A percentile compares a stretch with the other conserved stretches of the same genome.
phyloP scores from a whole-genome alignment of 1,140 invertebrate genomes.

The Dendroctonus valens region DNA sequence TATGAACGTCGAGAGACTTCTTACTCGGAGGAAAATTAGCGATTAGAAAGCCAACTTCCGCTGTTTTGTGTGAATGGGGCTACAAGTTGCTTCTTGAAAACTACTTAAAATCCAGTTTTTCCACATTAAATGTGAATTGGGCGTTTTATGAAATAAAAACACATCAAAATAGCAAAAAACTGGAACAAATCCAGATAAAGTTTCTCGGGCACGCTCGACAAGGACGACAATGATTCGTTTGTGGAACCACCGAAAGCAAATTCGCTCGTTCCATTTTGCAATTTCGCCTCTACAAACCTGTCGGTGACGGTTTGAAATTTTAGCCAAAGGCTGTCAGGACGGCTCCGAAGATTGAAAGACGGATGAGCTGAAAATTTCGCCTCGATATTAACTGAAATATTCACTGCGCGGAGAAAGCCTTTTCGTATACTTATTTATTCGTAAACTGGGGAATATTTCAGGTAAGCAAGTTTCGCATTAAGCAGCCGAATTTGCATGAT shows the following conservation, averaged over 20 bases:
- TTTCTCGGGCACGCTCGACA: not conserved
- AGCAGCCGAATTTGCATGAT: no score
- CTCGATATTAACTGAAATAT: constrained; percentile 24
- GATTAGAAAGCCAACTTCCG: no score
- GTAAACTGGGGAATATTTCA: no score
- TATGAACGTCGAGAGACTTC: constrained; percentile 15
- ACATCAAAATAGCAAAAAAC: not conserved
- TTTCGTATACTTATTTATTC: constrained; percentile 5
- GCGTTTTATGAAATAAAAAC: not conserved
- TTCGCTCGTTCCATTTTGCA: constrained; percentile 11
- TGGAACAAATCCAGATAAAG: constrained; percentile 1
- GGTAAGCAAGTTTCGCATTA: no score
- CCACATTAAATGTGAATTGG: not conserved
- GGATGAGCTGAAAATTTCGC: constrained; percentile 22
- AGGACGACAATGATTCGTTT: constrained; percentile 2
- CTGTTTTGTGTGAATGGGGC: no score
- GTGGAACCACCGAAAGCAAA: constrained; percentile 1
- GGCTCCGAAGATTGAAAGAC: constrained; percentile 26
- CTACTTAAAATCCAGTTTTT: not conserved
- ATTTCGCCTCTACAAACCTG: constrained; percentile 12
- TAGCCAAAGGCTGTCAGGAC: constrained; percentile 25
- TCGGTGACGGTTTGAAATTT: constrained; percentile 27
- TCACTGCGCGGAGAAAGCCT: constrained; percentile 10
- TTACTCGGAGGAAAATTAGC: not conserved
- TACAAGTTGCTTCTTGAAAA: not conserved